phyloP scores from a whole-genome alignment of 2,888 invertebrate genomes.

The Strigamia crassipes region DNA sequence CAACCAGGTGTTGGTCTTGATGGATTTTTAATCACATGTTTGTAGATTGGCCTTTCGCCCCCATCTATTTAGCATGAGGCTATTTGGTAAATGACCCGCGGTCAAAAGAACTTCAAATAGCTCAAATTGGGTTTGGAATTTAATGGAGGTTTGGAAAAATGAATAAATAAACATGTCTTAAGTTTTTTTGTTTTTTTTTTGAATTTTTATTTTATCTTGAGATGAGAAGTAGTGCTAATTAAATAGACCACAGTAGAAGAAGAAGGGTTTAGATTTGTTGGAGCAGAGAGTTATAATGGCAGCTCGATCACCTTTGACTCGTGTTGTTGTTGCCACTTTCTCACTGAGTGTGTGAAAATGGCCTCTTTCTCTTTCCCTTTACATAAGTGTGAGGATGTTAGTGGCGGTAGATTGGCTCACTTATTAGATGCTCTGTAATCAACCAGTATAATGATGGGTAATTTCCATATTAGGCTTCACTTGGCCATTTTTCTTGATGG shows the following conservation, averaged over 20 bases:
- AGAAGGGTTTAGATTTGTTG: neutral
- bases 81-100: neutral
- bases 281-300: neutral
- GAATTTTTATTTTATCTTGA: too few species aligned
- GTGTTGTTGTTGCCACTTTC: neutral
- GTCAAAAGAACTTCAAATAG: neutral
- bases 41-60: neutral
- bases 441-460: neutral
- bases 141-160: too few species aligned
- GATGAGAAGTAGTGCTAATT: neutral
- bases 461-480: neutral
- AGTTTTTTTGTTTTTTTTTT: too few species aligned
- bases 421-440: neutral
- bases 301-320: neutral
- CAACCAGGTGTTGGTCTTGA: neutral
- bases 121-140: neutral
- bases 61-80: neutral
- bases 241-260: neutral
- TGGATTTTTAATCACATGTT: neutral
- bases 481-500: neutral
- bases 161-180: too few species aligned
- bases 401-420: neutral
- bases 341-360: neutral
- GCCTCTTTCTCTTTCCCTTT: neutral
- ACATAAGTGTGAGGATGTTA: neutral